Evolutionary conservation across 2,888 invertebrate genomes (phyloP).

Genomic region (Hyposoter didymator): DNA sequence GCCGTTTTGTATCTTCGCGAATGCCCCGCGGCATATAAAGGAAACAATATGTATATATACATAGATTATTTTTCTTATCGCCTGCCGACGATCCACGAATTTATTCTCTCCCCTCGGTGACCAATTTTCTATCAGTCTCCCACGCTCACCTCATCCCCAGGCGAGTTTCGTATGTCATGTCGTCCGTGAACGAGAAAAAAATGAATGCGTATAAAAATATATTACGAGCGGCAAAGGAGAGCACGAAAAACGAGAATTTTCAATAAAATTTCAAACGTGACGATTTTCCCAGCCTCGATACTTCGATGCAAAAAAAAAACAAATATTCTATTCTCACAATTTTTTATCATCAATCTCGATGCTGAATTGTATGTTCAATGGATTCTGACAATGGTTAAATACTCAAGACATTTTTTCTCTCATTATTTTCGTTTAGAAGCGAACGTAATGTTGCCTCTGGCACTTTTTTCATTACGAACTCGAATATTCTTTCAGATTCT

Average conservation of each 20-base stretch:
- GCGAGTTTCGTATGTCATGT: conserved; percentile 4
- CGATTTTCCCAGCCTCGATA: background rate
- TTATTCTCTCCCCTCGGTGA: conserved; percentile 39
- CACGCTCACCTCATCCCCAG: conserved; percentile 6
- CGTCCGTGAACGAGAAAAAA: background rate
- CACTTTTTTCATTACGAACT: background rate
- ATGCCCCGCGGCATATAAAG: conserved; percentile 32
- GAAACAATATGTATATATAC: conserved; percentile 7
- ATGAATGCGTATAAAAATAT: conserved; percentile 16
- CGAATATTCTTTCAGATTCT: background rate
- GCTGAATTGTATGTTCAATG: background rate
- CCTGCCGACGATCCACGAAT: conserved; percentile 29
- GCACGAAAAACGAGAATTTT: background rate
- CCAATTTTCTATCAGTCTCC: conserved; percentile 39
- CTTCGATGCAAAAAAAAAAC: background rate
- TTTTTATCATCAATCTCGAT: background rate
- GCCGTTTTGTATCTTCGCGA: conserved; percentile 24
- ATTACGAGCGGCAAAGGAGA: background rate
- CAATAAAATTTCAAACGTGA: conserved; percentile 12
- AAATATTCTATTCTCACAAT: background rate
- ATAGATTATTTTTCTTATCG: conserved; percentile 36
- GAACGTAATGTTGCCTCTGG: background rate
- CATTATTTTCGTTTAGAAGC: background rate
- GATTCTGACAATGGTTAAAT: background rate
- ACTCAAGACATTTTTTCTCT: background rate